Percentiles rank a stretch among this genome's conserved stretches.
phyloP scores from a whole-genome alignment of 64 coral and sea anemone species.

The Exaiptasia diaphana region DNA sequence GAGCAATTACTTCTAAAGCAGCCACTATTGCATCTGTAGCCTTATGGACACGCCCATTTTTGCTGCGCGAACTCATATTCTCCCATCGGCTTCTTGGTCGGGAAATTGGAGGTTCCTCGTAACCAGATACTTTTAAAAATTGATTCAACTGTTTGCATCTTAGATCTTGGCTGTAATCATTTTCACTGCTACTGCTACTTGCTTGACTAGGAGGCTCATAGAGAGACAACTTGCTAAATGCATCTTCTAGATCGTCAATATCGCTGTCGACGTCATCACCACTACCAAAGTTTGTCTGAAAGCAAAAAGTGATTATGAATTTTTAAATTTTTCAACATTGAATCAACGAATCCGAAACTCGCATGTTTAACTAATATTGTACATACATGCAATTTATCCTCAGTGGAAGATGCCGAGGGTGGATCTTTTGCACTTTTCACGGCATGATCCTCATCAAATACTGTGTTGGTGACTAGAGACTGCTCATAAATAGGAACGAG shows the following conservation, averaged over 20 bases:
- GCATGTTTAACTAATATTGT: too few species aligned
- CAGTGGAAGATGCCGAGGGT: too few species aligned
- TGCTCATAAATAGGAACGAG: too few species aligned
- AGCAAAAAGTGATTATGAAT: too few species aligned
- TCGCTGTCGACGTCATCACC: too few species aligned
- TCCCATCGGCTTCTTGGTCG: conserved; percentile 15
- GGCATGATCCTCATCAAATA: too few species aligned
- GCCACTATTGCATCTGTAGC: conserved; percentile 41
- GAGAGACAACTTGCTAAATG: neutral
- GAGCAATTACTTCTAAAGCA: conserved; percentile 38
- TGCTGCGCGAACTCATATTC: neutral
- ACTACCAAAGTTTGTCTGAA: too few species aligned
- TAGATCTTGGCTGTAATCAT: conserved; percentile 21
- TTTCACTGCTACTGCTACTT: neutral
- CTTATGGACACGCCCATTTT: conserved; percentile 26
- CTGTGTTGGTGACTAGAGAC: too few species aligned
- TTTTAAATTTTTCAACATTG: too few species aligned
- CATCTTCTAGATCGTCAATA: neutral
- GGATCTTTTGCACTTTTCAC: too few species aligned
- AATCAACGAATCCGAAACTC: too few species aligned
- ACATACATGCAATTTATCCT: too few species aligned
- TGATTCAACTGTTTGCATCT: conserved; percentile 7
- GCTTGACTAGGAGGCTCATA: neutral
- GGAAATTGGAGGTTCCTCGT: neutral
- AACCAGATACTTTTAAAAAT: conserved; percentile 5